These are phyloP conservation scores for Papilio aristodemus DNA, from an alignment of 1,140 invertebrate species.

Conservation along the genomic window DNA sequence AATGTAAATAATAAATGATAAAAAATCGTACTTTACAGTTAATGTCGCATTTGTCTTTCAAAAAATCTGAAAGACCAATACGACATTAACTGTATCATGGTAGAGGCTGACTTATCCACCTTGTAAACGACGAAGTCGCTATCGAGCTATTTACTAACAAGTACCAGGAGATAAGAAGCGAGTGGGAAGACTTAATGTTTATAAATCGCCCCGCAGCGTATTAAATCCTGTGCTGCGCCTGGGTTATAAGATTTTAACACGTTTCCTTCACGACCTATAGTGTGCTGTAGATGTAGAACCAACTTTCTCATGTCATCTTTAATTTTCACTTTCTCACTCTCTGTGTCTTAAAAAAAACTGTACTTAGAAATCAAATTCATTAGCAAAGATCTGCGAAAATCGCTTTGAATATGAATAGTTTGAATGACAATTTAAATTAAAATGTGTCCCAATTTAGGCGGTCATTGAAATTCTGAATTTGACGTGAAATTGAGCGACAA, in stretches of 20 bases:
- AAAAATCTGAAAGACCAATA: too few species aligned
- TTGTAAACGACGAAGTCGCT: constrained; percentile 13
- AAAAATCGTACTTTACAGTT: too few species aligned
- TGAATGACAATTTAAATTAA: constrained; percentile 6
- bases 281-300: too few species aligned
- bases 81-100: too few species aligned
- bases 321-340: too few species aligned
- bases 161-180: constrained; percentile 27
- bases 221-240: constrained; percentile 20
- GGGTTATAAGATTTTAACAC: constrained; percentile 11
- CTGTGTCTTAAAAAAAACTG: too few species aligned
- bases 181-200: constrained; percentile 30
- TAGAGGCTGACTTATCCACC: not conserved
- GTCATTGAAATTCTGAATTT: not conserved
- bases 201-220: constrained; percentile 27
- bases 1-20: too few species aligned
- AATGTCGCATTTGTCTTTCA: too few species aligned
- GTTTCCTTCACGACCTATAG: constrained; percentile 18
- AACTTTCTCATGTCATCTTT: too few species aligned
- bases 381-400: too few species aligned
- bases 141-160: constrained; percentile 30
- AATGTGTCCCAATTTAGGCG: constrained; percentile 1
- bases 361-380: too few species aligned
- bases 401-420: not conserved
- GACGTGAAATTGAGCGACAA: constrained; percentile 16